These are phyloP conservation scores for Coenobita brevimanus DNA, from an alignment of 1,140 invertebrate genomes.

Conservation along the genomic window DNA sequence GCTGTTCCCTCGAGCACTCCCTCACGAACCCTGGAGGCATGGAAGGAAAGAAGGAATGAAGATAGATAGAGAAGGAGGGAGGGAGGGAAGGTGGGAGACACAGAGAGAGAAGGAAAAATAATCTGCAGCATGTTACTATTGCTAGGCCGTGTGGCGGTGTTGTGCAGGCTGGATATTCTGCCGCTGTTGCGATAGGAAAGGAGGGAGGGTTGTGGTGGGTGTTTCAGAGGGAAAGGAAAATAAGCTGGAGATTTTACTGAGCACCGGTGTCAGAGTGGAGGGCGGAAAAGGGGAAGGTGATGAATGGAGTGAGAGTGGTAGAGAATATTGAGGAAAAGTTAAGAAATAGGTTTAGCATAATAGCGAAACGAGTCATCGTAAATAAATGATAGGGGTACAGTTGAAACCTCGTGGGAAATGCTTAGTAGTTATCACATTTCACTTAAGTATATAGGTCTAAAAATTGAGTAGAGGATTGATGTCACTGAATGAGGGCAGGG, in stretches of 20 bases:
- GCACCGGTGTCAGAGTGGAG: background rate
- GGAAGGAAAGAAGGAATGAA: too few relatives aligned
- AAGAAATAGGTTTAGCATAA: too few relatives aligned
- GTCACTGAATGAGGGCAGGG: too few relatives aligned
- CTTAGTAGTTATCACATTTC: too few relatives aligned
- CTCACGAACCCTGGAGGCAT: too few relatives aligned
- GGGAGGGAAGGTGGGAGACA: conserved; percentile 6
- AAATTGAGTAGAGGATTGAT: too few relatives aligned
- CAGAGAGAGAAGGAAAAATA: background rate
- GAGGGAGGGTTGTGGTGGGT: background rate
- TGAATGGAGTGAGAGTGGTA: background rate
- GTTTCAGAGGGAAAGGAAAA: background rate
- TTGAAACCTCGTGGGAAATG: too few relatives aligned
- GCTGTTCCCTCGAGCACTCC: too few relatives aligned
- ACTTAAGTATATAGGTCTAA: too few relatives aligned
- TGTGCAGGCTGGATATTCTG: background rate
- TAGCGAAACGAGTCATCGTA: too few relatives aligned
- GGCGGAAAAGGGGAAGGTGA: background rate
- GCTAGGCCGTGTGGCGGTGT: background rate
- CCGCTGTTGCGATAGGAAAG: background rate
- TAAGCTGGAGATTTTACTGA: background rate
- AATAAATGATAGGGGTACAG: too few relatives aligned
- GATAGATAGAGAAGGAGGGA: background rate
- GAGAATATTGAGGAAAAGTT: too few relatives aligned
- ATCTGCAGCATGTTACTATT: background rate